Conservation (phyloP, 2,888 invertebrate species). For the Drosophila longiperda region DNA sequence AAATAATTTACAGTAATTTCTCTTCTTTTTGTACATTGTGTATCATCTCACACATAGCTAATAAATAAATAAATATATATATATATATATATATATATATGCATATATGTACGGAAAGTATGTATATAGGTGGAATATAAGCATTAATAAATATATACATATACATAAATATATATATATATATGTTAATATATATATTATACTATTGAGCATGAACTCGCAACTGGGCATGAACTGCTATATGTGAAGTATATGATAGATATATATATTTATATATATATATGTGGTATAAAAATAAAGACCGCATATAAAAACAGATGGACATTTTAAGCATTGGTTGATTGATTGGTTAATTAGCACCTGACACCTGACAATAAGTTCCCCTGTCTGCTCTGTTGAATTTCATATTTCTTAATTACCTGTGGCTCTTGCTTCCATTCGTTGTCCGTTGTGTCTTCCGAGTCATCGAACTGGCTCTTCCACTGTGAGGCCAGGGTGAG, state of each 20-base stretch:
- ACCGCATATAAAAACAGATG: constrained; percentile 1
- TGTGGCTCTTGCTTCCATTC: constrained; percentile 95
- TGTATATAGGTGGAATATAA: not conserved
- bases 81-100: too few species aligned
- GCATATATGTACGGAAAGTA: not conserved
- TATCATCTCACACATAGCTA: not conserved
- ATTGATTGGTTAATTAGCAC: constrained; percentile 9
- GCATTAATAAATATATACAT: too few species aligned
- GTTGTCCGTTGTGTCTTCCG: constrained; percentile 96
- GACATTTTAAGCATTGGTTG: constrained; percentile 67
- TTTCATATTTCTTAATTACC: constrained; percentile 59
- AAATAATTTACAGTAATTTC: constrained; percentile 71
- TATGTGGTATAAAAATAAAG: not conserved
- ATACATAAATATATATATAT: too few species aligned
- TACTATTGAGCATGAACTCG: not conserved
- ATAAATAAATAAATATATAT: not conserved
- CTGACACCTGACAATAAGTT: constrained; percentile 6
- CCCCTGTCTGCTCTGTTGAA: not conserved
- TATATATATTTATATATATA: not conserved
- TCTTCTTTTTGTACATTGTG: not conserved
- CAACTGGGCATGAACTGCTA: not conserved
- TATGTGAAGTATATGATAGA: not conserved
- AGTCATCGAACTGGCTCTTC: constrained; percentile 98
- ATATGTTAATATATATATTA: too few species aligned
- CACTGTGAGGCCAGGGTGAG: constrained; percentile 96